A percentile compares a stretch with the other conserved stretches of the same genome.
Evolutionary conservation across 30 jellyfish, hydroid and myxozoan genomes (phyloP).

Genomic region (Nemopilema nomurai): DNA sequence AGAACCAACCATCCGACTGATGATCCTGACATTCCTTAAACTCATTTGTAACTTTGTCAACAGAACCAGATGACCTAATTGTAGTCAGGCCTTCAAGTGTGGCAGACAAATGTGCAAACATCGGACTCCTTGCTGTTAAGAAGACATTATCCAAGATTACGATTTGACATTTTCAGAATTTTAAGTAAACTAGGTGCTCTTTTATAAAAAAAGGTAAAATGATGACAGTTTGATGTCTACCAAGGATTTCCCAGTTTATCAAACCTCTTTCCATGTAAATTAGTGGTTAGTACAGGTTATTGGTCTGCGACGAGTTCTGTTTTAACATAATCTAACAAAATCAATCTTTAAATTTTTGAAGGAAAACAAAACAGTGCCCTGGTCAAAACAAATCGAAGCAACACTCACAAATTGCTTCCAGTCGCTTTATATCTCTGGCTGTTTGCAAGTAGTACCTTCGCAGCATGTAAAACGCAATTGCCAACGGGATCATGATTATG

Average conservation of each 20-base stretch:
- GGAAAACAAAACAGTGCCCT: neutral
- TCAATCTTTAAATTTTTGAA: neutral
- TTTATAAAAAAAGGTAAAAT: too few relatives aligned
- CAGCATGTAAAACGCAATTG: slow-evolving; percentile 25
- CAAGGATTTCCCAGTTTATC: too few relatives aligned
- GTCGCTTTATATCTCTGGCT: slow-evolving; percentile 69
- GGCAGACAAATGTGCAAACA: slow-evolving; percentile 74
- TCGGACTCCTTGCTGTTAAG: slow-evolving; percentile 81
- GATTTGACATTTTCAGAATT: neutral
- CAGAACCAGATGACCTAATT: slow-evolving; percentile 48
- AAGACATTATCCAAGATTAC: neutral
- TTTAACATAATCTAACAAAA: neutral
- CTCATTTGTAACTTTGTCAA: slow-evolving; percentile 44
- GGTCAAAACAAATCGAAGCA: neutral
- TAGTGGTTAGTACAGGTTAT: too few relatives aligned
- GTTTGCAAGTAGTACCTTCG: slow-evolving; percentile 59
- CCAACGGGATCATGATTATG: slow-evolving; percentile 57
- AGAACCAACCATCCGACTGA: slow-evolving; percentile 73
- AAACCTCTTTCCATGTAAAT: too few relatives aligned
- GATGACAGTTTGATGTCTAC: too few relatives aligned
- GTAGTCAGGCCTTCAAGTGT: slow-evolving; percentile 72
- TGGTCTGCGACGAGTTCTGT: neutral
- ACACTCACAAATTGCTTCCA: slow-evolving; percentile 75
- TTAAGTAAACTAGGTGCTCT: neutral
- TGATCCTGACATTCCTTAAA: slow-evolving; percentile 61